A percentile compares a stretch with the other conserved stretches of the same genome.
These are phyloP conservation scores for Spodoptera picta DNA, from an alignment of 2,888 invertebrate genomes.

Conservation along the genomic window DNA sequence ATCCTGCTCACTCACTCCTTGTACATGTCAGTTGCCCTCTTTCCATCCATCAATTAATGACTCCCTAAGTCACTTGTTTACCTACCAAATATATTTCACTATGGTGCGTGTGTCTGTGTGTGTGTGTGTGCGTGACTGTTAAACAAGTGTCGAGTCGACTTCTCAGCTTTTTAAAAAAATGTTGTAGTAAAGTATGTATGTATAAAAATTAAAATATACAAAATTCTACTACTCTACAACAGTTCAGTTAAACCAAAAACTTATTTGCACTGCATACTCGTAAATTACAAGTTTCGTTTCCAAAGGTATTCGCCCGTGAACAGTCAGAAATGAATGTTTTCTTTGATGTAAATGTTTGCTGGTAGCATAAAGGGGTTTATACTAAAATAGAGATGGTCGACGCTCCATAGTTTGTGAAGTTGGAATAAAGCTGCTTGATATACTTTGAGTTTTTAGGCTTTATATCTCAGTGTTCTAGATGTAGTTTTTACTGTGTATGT, in stretches of 20 bases:
- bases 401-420: constrained; percentile 35
- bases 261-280: constrained; percentile 59
- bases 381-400: constrained; percentile 9
- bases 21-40: too few relatives aligned
- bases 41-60: too few relatives aligned
- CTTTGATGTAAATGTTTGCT: constrained; percentile 34
- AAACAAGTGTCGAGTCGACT: too few relatives aligned
- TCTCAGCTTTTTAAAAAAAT: too few relatives aligned
- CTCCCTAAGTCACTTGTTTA: too few relatives aligned
- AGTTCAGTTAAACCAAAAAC: constrained; percentile 34
- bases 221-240: background rate
- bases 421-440: constrained; percentile 22
- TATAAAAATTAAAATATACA: constrained; percentile 13
- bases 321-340: constrained; percentile 49
- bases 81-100: too few relatives aligned
- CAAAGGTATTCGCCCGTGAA: constrained; percentile 59
- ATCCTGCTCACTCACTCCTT: too few relatives aligned
- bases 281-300: constrained; percentile 65
- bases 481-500: too few relatives aligned
- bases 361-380: constrained; percentile 12
- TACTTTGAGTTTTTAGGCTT: background rate
- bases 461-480: too few relatives aligned
- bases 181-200: too few relatives aligned
- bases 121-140: too few relatives aligned
- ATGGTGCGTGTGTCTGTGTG: too few relatives aligned